A percentile compares a stretch with the other conserved stretches of the same genome.
Conservation (phyloP, 2,797 vertebrate genomes). For the Helarctos malayanus region DNA sequence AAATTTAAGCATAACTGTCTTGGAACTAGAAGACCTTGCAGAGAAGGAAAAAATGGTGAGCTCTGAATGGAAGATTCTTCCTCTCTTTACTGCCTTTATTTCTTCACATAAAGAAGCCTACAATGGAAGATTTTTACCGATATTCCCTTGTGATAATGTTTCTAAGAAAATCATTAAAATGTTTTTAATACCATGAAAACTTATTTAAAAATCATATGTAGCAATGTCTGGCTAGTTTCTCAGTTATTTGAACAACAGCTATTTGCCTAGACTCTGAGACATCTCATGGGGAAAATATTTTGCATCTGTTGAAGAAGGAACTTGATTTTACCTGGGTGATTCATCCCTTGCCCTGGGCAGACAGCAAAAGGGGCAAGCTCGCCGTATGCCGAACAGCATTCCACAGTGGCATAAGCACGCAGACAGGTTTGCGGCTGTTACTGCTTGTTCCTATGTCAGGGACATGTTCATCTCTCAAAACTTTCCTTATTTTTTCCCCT, state of each 20-base stretch:
- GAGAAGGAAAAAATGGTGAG: background rate
- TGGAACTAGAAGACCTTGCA: background rate
- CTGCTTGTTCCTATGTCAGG: conserved; percentile 62
- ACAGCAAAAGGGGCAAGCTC: conserved; percentile 56
- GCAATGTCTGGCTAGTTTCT: conserved; percentile 27
- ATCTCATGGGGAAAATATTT: conserved; percentile 61
- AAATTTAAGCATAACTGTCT: background rate
- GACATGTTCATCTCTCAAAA: conserved; percentile 61
- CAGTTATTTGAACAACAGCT: background rate
- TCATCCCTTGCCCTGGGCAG: conserved; percentile 76
- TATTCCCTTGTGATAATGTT: background rate
- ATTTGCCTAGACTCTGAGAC: background rate
- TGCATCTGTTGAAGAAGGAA: conserved; percentile 28
- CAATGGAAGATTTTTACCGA: background rate
- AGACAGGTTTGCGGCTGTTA: conserved; percentile 56
- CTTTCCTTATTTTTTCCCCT: conserved; percentile 37
- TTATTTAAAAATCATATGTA: background rate
- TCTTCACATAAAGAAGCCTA: background rate
- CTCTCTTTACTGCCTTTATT: conserved; percentile 15
- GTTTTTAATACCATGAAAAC: background rate
- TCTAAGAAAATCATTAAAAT: background rate
- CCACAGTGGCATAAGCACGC: background rate
- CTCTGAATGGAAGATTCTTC: background rate
- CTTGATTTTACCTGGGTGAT: conserved; percentile 43
- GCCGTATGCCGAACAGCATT: conserved; percentile 49